Base-by-base conservation (phyloP, 1,140 invertebrate genomes). In the Lucilia sericata region DNA sequence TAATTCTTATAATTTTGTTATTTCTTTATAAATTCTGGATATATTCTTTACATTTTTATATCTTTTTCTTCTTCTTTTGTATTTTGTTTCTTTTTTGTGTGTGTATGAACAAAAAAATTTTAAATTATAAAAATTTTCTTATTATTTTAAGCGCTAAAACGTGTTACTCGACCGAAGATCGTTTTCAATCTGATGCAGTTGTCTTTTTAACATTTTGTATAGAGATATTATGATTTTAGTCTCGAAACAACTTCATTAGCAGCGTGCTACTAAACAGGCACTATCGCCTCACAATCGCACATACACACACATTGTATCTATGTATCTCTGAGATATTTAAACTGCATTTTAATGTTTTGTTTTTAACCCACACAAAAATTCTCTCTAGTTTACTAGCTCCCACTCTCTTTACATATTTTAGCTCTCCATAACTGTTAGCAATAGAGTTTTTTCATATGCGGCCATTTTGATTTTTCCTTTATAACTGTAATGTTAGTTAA, bases 171-270 rank as follows among this genome's bases (percentile, higher is more conserved):
- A 49, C 60, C 75, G 84, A 83, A 36, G 82, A 83, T 83, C 82
- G 74, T 78, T 78, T 80, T 55, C 82, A 85, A 85, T 83, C 84
- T 85, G 84, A 83, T 82, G 76, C 70, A 65, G 70, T 84, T 76
- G 2, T n/a, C 55, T 49, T 19, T 21, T 70, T n/a, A 21, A 70
- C 19, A 60, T 70, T 55, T 19, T n/a, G 65, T 10, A 65, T 70
- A 70, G 65, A 70, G 65, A 70, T 70, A 70, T 70, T 21, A 70
- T n/a, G 21, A 17, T 19, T 21, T 21, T 21, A 21, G 65, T 70
- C 65, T 70, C 19, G 19, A 47, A 80, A 80, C 76, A 80, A 80
- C 76, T 80, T 80, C 76, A 49, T 80, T 80, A 78, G 76, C 34
- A 78, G 76, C 34, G 42, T 51, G n/a, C 76, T 80, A 36, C n/a